Evolutionary conservation across 2,888 invertebrate genomes (phyloP).

Genomic region (Coenonympha arcania): DNA sequence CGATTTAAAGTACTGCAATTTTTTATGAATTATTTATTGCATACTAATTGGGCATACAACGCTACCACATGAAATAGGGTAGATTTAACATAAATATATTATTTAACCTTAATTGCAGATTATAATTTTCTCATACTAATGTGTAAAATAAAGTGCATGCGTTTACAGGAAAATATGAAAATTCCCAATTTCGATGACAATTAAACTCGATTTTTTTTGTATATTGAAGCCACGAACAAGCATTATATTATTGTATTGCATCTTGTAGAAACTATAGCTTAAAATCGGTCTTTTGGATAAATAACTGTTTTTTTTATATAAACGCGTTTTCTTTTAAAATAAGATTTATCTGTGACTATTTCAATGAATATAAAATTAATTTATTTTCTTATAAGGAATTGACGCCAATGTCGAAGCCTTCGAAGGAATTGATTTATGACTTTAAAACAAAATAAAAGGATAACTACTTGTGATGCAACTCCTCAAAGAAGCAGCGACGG

Average conservation of each 20-base stretch:
- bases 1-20: neutral
- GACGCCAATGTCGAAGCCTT: neutral
- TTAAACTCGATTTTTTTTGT: neutral
- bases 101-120: too few species aligned
- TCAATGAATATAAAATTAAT: conserved; percentile 1
- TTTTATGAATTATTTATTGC: neutral
- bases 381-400: neutral
- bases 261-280: too few species aligned
- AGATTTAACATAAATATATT: neutral
- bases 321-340: neutral
- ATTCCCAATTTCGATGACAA: neutral
- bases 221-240: too few species aligned
- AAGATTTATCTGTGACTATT: neutral
- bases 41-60: neutral
- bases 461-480: too few species aligned
- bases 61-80: neutral
- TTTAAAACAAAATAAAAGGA: too few species aligned
- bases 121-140: too few species aligned
- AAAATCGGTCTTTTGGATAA: too few species aligned
- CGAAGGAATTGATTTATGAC: too few species aligned
- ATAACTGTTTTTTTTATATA: too few species aligned
- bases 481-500: too few species aligned
- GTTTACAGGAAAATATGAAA: neutral
- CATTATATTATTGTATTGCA: too few species aligned
- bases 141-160: too few species aligned